phyloP scores from a whole-genome alignment of 2,888 invertebrate species.

The Shargacucullia verbasci region DNA sequence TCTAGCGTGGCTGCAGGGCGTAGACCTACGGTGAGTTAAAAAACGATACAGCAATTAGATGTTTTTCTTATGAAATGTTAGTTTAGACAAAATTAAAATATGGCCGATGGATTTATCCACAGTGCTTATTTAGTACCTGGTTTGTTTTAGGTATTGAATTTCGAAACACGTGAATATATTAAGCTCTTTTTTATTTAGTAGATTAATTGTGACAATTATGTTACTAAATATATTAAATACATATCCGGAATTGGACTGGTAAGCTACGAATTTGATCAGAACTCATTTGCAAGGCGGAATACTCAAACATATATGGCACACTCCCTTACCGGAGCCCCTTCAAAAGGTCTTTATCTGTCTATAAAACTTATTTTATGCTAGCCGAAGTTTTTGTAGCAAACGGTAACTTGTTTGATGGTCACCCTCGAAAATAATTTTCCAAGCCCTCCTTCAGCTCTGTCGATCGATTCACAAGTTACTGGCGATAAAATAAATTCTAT shows the following conservation, averaged over 20 bases:
- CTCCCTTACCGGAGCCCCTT: conserved; percentile 75
- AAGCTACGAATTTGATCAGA: conserved; percentile 58
- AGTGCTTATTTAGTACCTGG: too few relatives aligned
- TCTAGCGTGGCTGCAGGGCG: conserved; percentile 46
- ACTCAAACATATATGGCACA: conserved; percentile 62
- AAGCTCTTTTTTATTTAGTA: too few relatives aligned
- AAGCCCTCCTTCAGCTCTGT: conserved; percentile 74
- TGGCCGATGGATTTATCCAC: neutral
- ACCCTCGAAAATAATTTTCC: conserved; percentile 84
- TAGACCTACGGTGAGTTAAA: conserved; percentile 39
- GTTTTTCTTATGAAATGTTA: conserved; percentile 17
- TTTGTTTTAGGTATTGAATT: too few relatives aligned
- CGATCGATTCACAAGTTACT: conserved; percentile 79
- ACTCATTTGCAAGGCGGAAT: conserved; percentile 62
- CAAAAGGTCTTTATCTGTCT: conserved; percentile 85
- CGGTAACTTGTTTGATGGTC: conserved; percentile 84
- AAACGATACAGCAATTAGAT: conserved; percentile 41
- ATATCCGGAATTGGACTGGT: conserved; percentile 31
- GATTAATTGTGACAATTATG: too few relatives aligned
- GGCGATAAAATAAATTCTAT: conserved; percentile 82
- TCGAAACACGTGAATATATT: too few relatives aligned
- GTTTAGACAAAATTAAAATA: neutral
- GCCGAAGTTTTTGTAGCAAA: conserved; percentile 80
- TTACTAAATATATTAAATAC: neutral
- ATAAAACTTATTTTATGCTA: conserved; percentile 86